A percentile compares a stretch with the other conserved stretches of the same genome.
Evolutionary conservation across 2,113 vertebrate species (phyloP).

Genomic region (Rhadina sibilatrix): DNA sequence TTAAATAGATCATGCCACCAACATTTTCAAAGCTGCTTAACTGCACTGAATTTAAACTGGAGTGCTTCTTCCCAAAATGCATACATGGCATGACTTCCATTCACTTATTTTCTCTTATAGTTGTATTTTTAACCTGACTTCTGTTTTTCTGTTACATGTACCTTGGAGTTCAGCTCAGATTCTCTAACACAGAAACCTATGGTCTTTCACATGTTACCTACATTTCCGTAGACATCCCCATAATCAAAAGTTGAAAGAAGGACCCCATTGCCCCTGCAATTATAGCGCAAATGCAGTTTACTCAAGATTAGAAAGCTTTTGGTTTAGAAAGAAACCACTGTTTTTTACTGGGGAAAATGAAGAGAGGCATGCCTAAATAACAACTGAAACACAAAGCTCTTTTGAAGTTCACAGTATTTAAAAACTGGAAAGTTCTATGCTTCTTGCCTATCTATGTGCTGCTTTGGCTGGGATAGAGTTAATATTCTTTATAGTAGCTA

Average conservation of each 20-base stretch:
- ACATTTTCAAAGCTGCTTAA: background rate
- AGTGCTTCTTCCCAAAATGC: background rate
- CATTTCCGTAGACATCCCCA: background rate
- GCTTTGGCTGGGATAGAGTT: background rate
- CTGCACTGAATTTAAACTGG: background rate
- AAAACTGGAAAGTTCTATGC: background rate
- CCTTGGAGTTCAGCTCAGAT: background rate
- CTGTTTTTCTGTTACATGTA: background rate
- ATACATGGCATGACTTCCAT: background rate
- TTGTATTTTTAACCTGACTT: background rate
- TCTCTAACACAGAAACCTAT: background rate
- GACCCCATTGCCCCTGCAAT: background rate
- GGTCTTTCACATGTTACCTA: background rate
- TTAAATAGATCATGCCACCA: background rate
- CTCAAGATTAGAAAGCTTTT: background rate
- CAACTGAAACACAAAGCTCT: background rate
- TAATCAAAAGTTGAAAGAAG: background rate
- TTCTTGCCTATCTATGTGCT: background rate
- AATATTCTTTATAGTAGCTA: background rate
- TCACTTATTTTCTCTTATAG: background rate
- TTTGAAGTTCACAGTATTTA: background rate
- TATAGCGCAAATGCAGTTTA: background rate
- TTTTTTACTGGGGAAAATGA: background rate
- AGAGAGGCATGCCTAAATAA: background rate
- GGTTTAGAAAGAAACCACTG: background rate